Base-by-base conservation (phyloP, 2,113 vertebrate species). In the Talpa occidentalis region DNA sequence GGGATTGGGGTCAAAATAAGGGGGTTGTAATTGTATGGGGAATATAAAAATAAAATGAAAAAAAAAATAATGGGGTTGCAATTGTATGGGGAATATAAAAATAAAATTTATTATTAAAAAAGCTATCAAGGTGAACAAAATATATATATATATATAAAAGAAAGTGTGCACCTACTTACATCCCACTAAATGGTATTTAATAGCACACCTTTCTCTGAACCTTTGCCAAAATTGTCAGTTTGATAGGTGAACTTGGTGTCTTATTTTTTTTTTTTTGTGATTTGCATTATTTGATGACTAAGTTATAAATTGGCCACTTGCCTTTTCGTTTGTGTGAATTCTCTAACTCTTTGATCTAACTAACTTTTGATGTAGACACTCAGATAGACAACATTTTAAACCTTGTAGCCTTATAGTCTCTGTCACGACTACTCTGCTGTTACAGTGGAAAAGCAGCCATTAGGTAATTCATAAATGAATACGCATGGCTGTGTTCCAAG, bases 201-300 rank as follows among this genome's bases (percentile, higher is more conserved):
- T 14, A 72, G 4, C 7, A 26, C 14, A 66, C 2, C 2, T 54
- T 90, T 87, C 5, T 17, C 66, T 62, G 21, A 83, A 92, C 3
- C 2, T 72, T 93, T 82, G 47, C 22, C 3, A 78, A 52, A 70
- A 49, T 10, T 90, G 28, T 2, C 19, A 84, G 40, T 79, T 82
- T 73, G 26, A 67, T 40, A 90, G 24, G 5, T 87, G 56, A 89
- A 42, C 10, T 5, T 79, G 17, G 2, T 92, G 21, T 69, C 47
- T 59, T 77, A 52, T 15, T 69, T 77, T 90, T 78, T 15, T 69
- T 77, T 90, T 78, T 56, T 2, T 88, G 42, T 56, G 30, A 88
- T 81, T 91, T 94, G 10, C 6, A 56, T 30, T 93, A 88, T 88
- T 59, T 82, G 30, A 84, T 69, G n/a, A 82, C 2, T 84, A 54